Conservation (phyloP, 2,888 invertebrate genomes). For the Ceraclea dissimilis region DNA sequence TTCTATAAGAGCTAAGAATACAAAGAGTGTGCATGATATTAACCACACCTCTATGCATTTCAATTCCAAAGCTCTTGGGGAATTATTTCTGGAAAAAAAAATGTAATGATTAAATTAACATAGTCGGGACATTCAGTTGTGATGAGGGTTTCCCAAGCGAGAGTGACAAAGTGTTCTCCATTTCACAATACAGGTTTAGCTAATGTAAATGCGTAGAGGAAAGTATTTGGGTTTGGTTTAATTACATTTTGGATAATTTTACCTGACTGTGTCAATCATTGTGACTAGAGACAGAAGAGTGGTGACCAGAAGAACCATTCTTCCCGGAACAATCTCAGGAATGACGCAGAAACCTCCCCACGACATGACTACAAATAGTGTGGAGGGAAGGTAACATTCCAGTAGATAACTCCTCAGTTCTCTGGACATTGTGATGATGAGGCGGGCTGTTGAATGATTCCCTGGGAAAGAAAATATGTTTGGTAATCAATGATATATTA, state of each 20-base stretch:
- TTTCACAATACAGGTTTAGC: too few species aligned
- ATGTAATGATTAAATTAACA: too few species aligned
- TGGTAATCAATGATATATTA: background rate
- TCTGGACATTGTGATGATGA: conserved; percentile 52
- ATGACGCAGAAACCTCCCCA: conserved; percentile 62
- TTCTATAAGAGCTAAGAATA: conserved; percentile 55
- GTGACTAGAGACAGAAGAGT: conserved; percentile 56
- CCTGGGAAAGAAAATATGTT: conserved; percentile 34
- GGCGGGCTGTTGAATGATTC: conserved; percentile 53
- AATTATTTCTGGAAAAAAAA: conserved; percentile 47
- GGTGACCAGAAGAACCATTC: conserved; percentile 57
- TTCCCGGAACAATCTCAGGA: conserved; percentile 57
- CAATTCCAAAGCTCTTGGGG: conserved; percentile 54
- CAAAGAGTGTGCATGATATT: conserved; percentile 58
- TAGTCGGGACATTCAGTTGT: too few species aligned
- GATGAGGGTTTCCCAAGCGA: too few species aligned
- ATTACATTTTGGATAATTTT: background rate
- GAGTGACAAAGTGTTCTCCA: too few species aligned
- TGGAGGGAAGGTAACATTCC: conserved; percentile 57
- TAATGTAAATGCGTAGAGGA: too few species aligned
- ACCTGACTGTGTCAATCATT: conserved; percentile 61
- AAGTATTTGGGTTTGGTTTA: too few species aligned
- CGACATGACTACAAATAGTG: conserved; percentile 57
- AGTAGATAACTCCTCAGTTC: conserved; percentile 55
- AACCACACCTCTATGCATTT: conserved; percentile 61